Base-by-base conservation (phyloP, 1,140 invertebrate species). In the Polyergus mexicanus region DNA sequence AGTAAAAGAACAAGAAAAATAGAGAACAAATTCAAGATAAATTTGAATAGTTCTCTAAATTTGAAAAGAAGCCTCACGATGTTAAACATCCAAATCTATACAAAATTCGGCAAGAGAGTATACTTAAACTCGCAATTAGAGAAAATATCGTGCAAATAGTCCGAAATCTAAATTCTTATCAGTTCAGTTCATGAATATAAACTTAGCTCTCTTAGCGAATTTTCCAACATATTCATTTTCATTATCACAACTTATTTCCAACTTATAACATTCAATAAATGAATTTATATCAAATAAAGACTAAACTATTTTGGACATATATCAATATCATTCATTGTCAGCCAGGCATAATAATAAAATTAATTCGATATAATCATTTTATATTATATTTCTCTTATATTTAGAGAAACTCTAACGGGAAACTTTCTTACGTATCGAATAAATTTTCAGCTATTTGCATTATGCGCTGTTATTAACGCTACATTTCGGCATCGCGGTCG, bases 101-200 rank as follows among this genome's bases (percentile, higher is more conserved):
- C 90, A 89, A 88, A 88, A 76, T 85, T 78, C 72, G 7, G 68
- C 78, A 60, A 28, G 11, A 28, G 4, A 88, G 86, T 65, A 28
- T 28, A 86, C 85, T 92, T 89, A 89, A 92, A 88, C 77, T 80
- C 44, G 80, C 80, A 87, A 85, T 91, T 92, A 78, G 76, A 87
- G 80, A 86, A 91, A 76, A 66, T 75, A 78, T 71, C 76, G 86
- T 88, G 91, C 88, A 89, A 92, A 92, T 91, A 89, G 86, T 68
- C 77, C 66, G 77, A 85, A 47, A 85, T 89, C 78, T 88, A 78
- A 44, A 76, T 38, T 60, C 22, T 41, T 60, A 44, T 22, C 10
- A 41, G 25, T 28, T 54, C n/a, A 16, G 5, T 51, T 51, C 16
- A 51, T 51, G 16, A 51, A 51, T 51, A 74, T 35, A 0, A 6